A percentile compares a stretch with the other conserved stretches of the same genome.
Evolutionary conservation across 2,113 vertebrate species (phyloP).

Genomic region (Daubentonia madagascariensis): DNA sequence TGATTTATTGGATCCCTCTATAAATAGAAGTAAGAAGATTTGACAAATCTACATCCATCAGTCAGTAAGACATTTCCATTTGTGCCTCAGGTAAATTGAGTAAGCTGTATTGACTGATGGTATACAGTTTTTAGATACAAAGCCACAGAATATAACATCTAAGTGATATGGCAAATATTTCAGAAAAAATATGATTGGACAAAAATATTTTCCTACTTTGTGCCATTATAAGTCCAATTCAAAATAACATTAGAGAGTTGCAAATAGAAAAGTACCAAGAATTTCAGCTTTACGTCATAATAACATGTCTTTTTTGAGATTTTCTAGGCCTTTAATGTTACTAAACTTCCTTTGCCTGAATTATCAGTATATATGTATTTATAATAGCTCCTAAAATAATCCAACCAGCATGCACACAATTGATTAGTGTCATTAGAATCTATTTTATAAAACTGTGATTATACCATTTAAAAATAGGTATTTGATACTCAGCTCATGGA

Average conservation of each 20-base stretch:
- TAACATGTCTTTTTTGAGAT: neutral
- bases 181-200: neutral
- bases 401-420: neutral
- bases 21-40: neutral
- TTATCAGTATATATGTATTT: slow-evolving; percentile 9
- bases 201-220: neutral
- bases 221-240: neutral
- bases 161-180: neutral
- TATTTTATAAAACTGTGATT: slow-evolving; percentile 52
- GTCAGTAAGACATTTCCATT: neutral
- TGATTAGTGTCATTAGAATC: slow-evolving; percentile 42
- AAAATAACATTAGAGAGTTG: neutral
- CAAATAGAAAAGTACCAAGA: neutral
- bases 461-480: slow-evolving; percentile 26
- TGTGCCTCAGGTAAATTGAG: neutral
- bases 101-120: neutral
- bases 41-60: neutral
- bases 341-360: neutral
- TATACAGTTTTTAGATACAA: slow-evolving; percentile 11
- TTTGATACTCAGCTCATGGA: neutral
- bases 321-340: neutral
- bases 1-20: neutral
- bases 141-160: neutral
- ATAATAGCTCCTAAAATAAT: slow-evolving; percentile 55
- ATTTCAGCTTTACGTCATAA: slow-evolving; percentile 5